phyloP scores from a whole-genome alignment of 2,888 invertebrate species.

The Hirtodrosophila duncani region DNA sequence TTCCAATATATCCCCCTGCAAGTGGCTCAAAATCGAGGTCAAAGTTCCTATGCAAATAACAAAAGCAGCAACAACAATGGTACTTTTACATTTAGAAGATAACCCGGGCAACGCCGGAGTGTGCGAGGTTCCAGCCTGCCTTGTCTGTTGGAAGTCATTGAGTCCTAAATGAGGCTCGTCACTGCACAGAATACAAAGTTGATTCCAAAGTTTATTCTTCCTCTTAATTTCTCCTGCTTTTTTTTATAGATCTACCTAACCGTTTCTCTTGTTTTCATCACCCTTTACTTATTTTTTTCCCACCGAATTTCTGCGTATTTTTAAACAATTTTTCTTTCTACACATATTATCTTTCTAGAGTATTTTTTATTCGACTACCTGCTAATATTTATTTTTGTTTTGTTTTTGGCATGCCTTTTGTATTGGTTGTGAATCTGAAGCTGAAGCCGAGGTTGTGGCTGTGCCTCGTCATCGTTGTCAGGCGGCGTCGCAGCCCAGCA shows the following conservation, averaged over 20 bases:
- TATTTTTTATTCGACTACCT: slow-evolving; percentile 17
- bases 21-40: no score
- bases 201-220: neutral
- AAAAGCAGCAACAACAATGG: no score
- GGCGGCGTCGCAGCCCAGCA: slow-evolving; percentile 71
- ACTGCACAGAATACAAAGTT: no score
- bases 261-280: slow-evolving; percentile 23
- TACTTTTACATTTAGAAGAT: no score
- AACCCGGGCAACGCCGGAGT: no score
- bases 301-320: slow-evolving; percentile 19
- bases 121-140: no score
- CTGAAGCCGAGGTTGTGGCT: slow-evolving; percentile 10
- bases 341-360: slow-evolving; percentile 10
- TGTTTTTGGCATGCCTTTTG: slow-evolving; percentile 59
- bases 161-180: no score
- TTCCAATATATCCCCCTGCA: no score
- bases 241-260: slow-evolving; percentile 16
- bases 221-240: slow-evolving; percentile 7
- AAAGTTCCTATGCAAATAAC: no score
- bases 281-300: neutral
- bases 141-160: no score
- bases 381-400: slow-evolving; percentile 15
- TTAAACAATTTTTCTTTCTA: slow-evolving; percentile 13
- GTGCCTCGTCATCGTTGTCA: slow-evolving; percentile 71
- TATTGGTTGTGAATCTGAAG: slow-evolving; percentile 39